These are phyloP conservation scores for Dryobotodes eremita DNA, from an alignment of 2,888 invertebrate genomes.

Conservation along the genomic window DNA sequence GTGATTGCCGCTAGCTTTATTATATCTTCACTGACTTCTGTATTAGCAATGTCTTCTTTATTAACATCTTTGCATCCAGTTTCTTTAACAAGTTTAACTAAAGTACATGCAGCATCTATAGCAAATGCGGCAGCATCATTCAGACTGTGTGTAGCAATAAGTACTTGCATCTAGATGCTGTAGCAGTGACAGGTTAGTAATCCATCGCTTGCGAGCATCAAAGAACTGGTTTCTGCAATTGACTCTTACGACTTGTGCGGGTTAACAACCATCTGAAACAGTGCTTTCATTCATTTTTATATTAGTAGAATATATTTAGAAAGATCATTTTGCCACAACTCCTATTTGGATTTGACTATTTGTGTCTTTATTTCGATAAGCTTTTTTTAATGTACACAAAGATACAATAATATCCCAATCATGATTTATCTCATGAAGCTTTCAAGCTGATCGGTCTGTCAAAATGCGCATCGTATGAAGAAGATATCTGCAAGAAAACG, in stretches of 20 bases:
- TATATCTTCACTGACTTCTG: background rate
- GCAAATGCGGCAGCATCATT: constrained; percentile 61
- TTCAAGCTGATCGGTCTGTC: background rate
- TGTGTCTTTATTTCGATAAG: background rate
- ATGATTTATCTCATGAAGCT: background rate
- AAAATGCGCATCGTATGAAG: background rate
- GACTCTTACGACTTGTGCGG: constrained; percentile 62
- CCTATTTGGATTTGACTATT: background rate
- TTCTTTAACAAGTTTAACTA: constrained; percentile 43
- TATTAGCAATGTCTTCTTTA: constrained; percentile 17
- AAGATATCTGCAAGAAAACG: background rate
- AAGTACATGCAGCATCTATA: constrained; percentile 55
- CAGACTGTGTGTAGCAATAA: constrained; percentile 63
- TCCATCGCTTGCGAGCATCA: constrained; percentile 63
- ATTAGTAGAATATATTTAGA: constrained; percentile 7
- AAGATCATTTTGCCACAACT: background rate
- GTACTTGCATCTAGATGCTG: constrained; percentile 62
- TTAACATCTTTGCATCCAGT: constrained; percentile 17
- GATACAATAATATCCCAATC: background rate
- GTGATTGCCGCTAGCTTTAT: background rate
- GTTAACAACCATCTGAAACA: constrained; percentile 57
- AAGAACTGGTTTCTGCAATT: constrained; percentile 63
- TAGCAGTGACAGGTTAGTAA: constrained; percentile 65
- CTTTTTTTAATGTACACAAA: background rate
- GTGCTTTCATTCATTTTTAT: constrained; percentile 34